Conservation (phyloP, 2,888 invertebrate species). For the Molorchus minor region DNA sequence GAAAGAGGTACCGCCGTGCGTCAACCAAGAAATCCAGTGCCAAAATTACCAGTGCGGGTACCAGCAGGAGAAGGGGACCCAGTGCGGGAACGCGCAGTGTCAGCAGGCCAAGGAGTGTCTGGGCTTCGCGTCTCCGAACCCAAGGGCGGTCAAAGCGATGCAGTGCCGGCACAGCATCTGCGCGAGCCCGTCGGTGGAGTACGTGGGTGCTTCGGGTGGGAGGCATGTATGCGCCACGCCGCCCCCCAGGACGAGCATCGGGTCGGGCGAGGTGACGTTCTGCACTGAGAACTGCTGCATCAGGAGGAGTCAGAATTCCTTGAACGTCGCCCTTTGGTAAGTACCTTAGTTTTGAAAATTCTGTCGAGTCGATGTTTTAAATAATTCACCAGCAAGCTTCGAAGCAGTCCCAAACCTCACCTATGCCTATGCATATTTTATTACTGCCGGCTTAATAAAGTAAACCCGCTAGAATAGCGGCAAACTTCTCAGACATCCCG, state of each 20-base stretch:
- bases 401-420: no score
- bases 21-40: slow-evolving; percentile 59
- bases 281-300: slow-evolving; percentile 57
- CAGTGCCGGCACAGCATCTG: slow-evolving; percentile 64
- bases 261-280: slow-evolving; percentile 49
- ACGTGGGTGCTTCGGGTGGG: slow-evolving; percentile 72
- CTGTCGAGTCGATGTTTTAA: no score
- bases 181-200: slow-evolving; percentile 65
- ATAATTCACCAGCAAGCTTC: no score
- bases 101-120: slow-evolving; percentile 47
- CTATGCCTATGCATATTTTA: no score
- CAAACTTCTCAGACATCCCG: no score
- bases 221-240: slow-evolving; percentile 65
- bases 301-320: slow-evolving; percentile 53
- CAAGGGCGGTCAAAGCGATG: slow-evolving; percentile 45
- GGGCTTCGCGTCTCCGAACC: slow-evolving; percentile 54
- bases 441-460: no score
- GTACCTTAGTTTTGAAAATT: slow-evolving; percentile 57
- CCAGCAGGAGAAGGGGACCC: slow-evolving; percentile 62
- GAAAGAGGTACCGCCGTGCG: slow-evolving; percentile 44
- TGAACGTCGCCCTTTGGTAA: slow-evolving; percentile 62
- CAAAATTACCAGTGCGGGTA: slow-evolving; percentile 53
- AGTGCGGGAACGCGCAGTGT: slow-evolving; percentile 55
- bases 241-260: slow-evolving; percentile 57
- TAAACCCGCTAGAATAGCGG: no score